Base-by-base conservation (phyloP, 2,797 vertebrate species). In the Anomalospiza imberbis region DNA sequence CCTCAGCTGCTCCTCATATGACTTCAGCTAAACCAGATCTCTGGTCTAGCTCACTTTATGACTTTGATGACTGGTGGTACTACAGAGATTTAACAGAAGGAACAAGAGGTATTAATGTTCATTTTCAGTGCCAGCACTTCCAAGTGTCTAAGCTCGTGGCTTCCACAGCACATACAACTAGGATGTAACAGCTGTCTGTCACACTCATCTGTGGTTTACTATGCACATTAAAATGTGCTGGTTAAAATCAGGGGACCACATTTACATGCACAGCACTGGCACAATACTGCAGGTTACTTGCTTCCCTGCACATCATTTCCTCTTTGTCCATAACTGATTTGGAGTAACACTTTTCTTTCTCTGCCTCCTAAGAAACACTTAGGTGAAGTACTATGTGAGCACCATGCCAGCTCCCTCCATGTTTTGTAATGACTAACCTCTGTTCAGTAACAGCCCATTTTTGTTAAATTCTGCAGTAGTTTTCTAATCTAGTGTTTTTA, bases 1-100 rank as follows among this genome's bases (percentile, higher is more conserved):
- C n/a, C 45, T 77, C 66, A 65, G 51, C 40, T 0, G 1, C 60
- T 78, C 40, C 47, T 72, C 53, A 20, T 6, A 47, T 0, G 1
- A 47, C 31, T 73, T 67, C 78, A 88, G 44, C 55, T 76, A 76
- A 55, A 79, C 10, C 29, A 87, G 24, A 45, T 65, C 71, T 75
- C 55, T 50, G n/a, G 20, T 62, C n/a, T 45, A 85, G 67, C 77
- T 89, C 78, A 48, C 55, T 76, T 74, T 31, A 42, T 34, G 26
- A 32, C 67, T 94, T 51, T 80, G 72, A 77, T 48, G 34, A 87
- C 54, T 24, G 16, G 12, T 70, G 47, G 16, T 32, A 82, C 25
- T 20, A 73, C 12, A 73, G 55, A 75, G 26, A 34, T 63, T 85
- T 73, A 65, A 73, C 18, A 82, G 40, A 85, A 71, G 45, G 47